Evolutionary conservation across 1,140 invertebrate species (phyloP), one percentile per base, ranked within the genome.

Genomic region (Leguminivora glycinivorella): DNA sequence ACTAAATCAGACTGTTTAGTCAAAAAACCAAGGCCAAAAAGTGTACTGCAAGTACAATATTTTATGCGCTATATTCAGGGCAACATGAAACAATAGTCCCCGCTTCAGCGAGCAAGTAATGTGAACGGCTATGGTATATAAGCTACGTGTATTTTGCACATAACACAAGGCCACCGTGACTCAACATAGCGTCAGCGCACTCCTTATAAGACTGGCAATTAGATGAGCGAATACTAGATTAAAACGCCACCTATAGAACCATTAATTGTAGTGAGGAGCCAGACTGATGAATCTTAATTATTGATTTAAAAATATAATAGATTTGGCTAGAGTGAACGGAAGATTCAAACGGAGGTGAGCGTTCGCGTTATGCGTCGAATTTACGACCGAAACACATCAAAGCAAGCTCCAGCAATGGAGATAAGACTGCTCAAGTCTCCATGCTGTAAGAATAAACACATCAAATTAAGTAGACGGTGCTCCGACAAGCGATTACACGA

Each of bases 151-250:
- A 58, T 29, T 26, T 63, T 63, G 26, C 58, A 63, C 58, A 17
- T 29, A 63, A 31, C 56, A 70, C 82, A 78, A 87, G 85, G 83
- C 77, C 83, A 73, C 68, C 10, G 71, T 82, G 83, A 85, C 67
- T 82, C 76, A 82, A 75, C 67, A 80, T 78, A 79, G 72, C 82
- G 85, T 83, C 85, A 79, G 68, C 75, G 56, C 69, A 68, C 79
- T 80, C 81, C 74, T 75, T 80, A 76, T 74, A 69, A 40, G 72
- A 74, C 74, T 72, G 71, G 73, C 71, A 76, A 63, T 63, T 63
- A 63, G 56, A 60, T 26, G 25, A 60, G 26, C 58, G 25, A 31
- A 22, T 22, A 17, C 58, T 12, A 26, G 58, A 63, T 63, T 63
- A 31, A 22, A 14, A 31, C 58, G 25, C 58, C 14, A 31, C n/a